These are phyloP conservation scores for Piliocolobus tephrosceles DNA, from an alignment of 2,113 vertebrate species.

Conservation along the genomic window DNA sequence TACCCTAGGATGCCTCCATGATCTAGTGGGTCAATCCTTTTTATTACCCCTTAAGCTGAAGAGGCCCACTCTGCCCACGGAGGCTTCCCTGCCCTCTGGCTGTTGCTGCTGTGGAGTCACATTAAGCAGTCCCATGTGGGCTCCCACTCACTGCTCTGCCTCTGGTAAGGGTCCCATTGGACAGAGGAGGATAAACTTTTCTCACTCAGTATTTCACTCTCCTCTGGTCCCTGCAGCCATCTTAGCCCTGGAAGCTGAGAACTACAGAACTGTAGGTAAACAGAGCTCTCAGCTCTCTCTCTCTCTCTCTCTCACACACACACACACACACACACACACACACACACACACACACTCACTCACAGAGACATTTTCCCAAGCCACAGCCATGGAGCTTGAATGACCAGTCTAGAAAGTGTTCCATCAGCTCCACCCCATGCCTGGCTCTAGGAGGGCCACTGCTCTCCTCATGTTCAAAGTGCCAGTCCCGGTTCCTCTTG, in stretches of 20 bases:
- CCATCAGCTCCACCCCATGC: neutral
- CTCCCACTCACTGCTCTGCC: neutral
- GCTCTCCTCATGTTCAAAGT: neutral
- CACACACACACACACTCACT: neutral
- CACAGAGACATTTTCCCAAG: neutral
- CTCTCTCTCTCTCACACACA: too few species aligned
- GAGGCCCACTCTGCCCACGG: neutral
- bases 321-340: too few species aligned
- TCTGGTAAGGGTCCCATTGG: neutral
- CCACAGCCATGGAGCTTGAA: neutral
- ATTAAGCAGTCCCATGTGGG: neutral
- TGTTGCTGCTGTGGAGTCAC: neutral
- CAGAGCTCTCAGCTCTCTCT: neutral
- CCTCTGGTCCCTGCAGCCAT: neutral
- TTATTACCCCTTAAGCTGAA: neutral
- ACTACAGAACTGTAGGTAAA: neutral
- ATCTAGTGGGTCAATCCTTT: too few species aligned
- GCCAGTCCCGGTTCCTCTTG: neutral
- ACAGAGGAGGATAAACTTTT: neutral
- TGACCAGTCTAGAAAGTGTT: neutral
- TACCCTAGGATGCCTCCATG: neutral
- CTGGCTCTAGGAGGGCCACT: neutral
- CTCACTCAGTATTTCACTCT: neutral
- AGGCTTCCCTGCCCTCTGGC: neutral
- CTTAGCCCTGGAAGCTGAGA: neutral